Evolutionary conservation across 2,888 invertebrate genomes (phyloP), one percentile per base, ranked within the genome.

Genomic region (Erebia ligea): DNA sequence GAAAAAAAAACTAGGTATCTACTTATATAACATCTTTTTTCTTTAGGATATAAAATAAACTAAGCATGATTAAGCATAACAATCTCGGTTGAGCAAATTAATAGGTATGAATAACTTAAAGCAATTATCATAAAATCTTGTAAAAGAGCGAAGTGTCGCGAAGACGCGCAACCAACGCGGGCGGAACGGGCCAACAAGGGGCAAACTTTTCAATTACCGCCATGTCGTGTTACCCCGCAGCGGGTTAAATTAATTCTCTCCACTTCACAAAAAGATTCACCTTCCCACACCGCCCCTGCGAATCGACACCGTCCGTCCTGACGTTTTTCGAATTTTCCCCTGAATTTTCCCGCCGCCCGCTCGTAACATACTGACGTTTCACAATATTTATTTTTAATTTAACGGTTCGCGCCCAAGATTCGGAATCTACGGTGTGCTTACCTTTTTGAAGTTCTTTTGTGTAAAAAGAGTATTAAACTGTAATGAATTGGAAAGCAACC

Each of bases 201-300:
- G 93, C 91, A 87, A 93, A 93, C 93, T 93, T 93, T 92, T 92
- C 92, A 93, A 93, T 93, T 93, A 93, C 91, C 86, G 88, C 87
- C 84, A 86, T 90, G 92, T 90, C 93, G 91, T 92, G 92, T 91
- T 89, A 92, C 93, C 93, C 93, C 92, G 92, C 93, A 93, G 92
- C 92, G 92, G 92, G 93, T 93, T 92, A 93, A 94, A 93, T 93
- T 93, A 94, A 93, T 92, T 92, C 93, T 87, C 92, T 92, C 88
- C 90, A 90, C 90, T 93, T 93, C 92, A 93, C 92, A 92, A 93
- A 92, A 92, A 93, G 92, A 93, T 92, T 92, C 90, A 89, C 89
- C 90, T 91, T 88, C 90, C 79, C 85, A 85, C 82, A 79, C 85
- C 79, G 76, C 78, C 77, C 86, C 81, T 84, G 86, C 81, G 87